phyloP scores from a whole-genome alignment of 2,113 vertebrate species.

The Podiceps cristatus region DNA sequence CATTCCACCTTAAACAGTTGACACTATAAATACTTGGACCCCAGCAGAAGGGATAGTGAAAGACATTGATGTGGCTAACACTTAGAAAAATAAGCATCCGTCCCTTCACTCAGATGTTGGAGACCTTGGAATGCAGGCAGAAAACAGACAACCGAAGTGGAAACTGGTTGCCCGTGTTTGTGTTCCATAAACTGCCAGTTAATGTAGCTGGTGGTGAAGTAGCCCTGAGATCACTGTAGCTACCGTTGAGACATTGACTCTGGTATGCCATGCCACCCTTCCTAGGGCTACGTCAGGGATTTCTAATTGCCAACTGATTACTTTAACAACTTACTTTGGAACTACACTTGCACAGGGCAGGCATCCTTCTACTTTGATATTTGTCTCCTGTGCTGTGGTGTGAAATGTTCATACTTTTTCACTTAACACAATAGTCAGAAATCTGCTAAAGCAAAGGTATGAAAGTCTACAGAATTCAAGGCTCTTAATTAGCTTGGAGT shows the following conservation, averaged over 20 bases:
- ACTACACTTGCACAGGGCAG: background rate
- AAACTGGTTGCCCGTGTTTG: fast-evolving
- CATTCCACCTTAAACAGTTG: background rate
- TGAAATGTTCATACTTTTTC: fast-evolving
- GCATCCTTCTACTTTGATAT: fast-evolving
- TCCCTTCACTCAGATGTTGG: background rate
- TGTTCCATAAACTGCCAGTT: background rate
- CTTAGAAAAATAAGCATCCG: background rate
- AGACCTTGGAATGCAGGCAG: background rate
- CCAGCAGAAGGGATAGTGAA: background rate
- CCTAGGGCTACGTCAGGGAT: background rate
- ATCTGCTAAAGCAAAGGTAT: constrained; percentile 29
- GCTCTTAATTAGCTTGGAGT: background rate
- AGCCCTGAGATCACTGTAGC: background rate
- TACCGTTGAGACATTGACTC: background rate
- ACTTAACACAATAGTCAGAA: background rate
- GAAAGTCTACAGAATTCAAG: background rate
- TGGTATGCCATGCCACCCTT: background rate
- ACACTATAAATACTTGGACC: background rate
- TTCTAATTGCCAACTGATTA: background rate
- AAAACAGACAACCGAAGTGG: background rate
- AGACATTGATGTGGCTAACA: background rate
- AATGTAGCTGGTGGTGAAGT: background rate
- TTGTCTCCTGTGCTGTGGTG: background rate
- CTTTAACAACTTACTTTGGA: background rate